Conservation (phyloP, 2,113 vertebrate genomes). For the Notiomystis cincta region DNA sequence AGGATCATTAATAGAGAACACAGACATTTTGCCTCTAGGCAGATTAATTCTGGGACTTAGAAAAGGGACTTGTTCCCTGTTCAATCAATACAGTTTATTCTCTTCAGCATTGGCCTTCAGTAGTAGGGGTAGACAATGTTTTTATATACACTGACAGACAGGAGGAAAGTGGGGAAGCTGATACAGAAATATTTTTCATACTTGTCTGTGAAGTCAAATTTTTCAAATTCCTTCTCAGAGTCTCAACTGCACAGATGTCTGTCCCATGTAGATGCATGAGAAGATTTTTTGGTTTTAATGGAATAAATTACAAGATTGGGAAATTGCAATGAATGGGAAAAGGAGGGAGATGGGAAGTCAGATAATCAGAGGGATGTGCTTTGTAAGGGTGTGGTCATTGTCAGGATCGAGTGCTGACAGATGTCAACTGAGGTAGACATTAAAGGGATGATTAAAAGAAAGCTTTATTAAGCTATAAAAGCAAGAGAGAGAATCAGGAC, state of each 20-base stretch:
- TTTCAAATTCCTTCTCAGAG: neutral
- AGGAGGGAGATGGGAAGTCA: neutral
- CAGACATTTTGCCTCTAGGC: neutral
- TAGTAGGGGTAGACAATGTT: neutral
- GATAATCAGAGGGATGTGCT: neutral
- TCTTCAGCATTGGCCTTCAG: neutral
- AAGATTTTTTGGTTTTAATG: neutral
- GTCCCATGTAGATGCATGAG: neutral
- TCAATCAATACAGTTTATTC: neutral
- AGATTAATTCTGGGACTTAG: neutral
- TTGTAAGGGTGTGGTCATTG: neutral
- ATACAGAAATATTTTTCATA: neutral
- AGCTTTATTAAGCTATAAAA: neutral
- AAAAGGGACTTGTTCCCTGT: neutral
- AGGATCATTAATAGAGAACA: neutral
- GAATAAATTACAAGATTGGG: neutral
- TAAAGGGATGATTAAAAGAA: neutral
- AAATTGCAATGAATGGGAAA: neutral
- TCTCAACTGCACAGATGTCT: neutral
- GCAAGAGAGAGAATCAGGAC: neutral
- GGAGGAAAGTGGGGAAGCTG: neutral
- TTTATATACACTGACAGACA: neutral
- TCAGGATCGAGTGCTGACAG: neutral
- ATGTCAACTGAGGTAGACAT: neutral
- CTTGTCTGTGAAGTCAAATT: neutral